Base-by-base conservation (phyloP, 2,113 vertebrate species). In the Zapornia atra region DNA sequence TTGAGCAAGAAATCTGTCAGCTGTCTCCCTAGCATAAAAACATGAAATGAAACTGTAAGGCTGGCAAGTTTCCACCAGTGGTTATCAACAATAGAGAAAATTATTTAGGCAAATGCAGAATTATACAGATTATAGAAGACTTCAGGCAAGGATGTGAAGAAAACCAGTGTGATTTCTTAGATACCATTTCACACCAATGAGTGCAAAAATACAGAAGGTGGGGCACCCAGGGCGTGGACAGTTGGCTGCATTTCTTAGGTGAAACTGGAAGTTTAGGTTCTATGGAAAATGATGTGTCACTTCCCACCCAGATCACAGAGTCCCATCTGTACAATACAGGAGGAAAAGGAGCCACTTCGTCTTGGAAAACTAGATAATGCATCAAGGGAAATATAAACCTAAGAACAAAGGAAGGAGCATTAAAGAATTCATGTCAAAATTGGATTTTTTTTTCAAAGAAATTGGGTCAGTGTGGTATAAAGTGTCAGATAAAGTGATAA, bases 1-100 rank as follows among this genome's bases (percentile, higher is more conserved):
- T 84, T 91, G 44, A 88, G 38, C 69, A 91, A 86, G 65, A 95
- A 94, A 94, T 88, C 80, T 94, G 73, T 89, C 91, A 95, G 73
- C 69, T 94, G 92, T 89, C 81, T 91, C 83, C 48, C 22, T 60
- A 72, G 34, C 69, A 79, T 71, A 60, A 91, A 92, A 94, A 86
- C 44, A 68, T 34, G 6, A 93, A 95, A 78, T 71, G 34, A 82
- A 95, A 85, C 60, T 84, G 65, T 94, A 68, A 88, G 38, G 25
- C 64, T 92, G 82, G 72, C 91, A 92, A 83, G 44, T 88, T 90
- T 92, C 80, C 80, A 88, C 50, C 42, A 83, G 56, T 66, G 25
- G 16, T 92, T 92, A 51, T 78, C 88, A 87, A 91, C 44, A 94
- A 82, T 9, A 79, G 68, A 93, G 65, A 33, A 93, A 73, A 86